Percentiles rank a stretch among this genome's conserved stretches.
Conservation (phyloP, 2,113 vertebrate genomes). For the Crocuta crocuta region DNA sequence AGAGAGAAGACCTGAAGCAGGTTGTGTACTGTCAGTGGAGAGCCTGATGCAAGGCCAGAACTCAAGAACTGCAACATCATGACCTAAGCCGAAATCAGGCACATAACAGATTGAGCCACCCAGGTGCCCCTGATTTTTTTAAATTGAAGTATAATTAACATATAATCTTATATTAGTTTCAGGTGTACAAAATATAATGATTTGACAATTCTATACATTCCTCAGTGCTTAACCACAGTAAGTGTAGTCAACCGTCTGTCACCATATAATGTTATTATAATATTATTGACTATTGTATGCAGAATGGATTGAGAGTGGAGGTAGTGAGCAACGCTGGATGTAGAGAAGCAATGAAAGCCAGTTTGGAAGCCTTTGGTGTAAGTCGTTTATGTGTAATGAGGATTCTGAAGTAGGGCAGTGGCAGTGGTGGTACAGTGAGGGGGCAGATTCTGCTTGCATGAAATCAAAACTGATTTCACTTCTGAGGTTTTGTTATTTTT, state of each 20-base stretch:
- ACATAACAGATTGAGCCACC: too few species aligned
- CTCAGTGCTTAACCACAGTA: background rate
- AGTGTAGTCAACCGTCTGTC: background rate
- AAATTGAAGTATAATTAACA: background rate
- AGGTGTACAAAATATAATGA: background rate
- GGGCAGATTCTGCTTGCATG: background rate
- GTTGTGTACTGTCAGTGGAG: too few species aligned
- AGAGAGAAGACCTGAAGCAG: too few species aligned
- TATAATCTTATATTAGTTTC: background rate
- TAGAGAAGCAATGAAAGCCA: background rate
- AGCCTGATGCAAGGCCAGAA: too few species aligned
- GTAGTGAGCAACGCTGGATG: background rate
- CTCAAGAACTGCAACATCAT: too few species aligned
- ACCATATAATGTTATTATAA: background rate
- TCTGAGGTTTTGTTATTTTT: background rate
- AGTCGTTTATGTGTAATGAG: background rate
- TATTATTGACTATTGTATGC: background rate
- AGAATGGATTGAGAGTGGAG: background rate
- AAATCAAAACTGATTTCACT: background rate
- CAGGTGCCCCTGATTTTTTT: background rate
- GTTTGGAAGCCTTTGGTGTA: background rate
- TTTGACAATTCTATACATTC: background rate
- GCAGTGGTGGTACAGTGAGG: background rate
- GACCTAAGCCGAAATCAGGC: too few species aligned
- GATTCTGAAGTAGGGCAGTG: background rate